Evolutionary conservation across 2,797 vertebrate species (phyloP).

Genomic region (Danio kyathit): DNA sequence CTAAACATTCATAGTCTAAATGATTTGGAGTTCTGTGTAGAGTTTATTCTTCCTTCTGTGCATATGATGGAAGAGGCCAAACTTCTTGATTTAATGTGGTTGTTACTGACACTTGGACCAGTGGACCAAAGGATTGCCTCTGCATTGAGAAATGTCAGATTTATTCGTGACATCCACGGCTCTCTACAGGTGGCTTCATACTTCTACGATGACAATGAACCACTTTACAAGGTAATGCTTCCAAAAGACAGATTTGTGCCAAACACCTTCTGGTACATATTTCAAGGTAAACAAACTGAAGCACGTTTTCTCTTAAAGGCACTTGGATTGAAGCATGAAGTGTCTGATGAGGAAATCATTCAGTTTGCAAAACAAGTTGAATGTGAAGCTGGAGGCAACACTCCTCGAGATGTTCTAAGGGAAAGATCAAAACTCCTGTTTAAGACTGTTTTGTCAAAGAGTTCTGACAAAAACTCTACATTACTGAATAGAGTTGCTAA

Average conservation of each 20-base stretch:
- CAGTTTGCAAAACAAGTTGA: conserved; percentile 72
- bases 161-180: conserved; percentile 70
- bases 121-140: conserved; percentile 44
- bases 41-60: conserved; percentile 72
- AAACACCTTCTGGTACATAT: conserved; percentile 62
- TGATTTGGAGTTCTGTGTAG: conserved; percentile 73
- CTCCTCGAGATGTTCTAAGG: conserved; percentile 44
- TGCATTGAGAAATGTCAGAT: conserved; percentile 61
- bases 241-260: conserved; percentile 76
- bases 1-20: conserved; percentile 62
- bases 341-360: conserved; percentile 71
- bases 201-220: conserved; percentile 70
- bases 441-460: not conserved
- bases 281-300: accelerated
- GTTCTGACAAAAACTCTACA: not conserved
- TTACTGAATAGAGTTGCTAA: conserved; percentile 67
- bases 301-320: conserved; percentile 49
- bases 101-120: conserved; percentile 62
- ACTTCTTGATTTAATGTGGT: conserved; percentile 65
- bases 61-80: conserved; percentile 64
- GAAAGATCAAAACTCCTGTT: conserved; percentile 68
- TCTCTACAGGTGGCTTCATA: conserved; percentile 69
- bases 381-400: conserved; percentile 63
- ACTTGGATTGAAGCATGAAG: conserved; percentile 75
- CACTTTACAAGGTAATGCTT: conserved; percentile 71